Conservation (phyloP, 2,113 vertebrate species). For the Neogale vison region DNA sequence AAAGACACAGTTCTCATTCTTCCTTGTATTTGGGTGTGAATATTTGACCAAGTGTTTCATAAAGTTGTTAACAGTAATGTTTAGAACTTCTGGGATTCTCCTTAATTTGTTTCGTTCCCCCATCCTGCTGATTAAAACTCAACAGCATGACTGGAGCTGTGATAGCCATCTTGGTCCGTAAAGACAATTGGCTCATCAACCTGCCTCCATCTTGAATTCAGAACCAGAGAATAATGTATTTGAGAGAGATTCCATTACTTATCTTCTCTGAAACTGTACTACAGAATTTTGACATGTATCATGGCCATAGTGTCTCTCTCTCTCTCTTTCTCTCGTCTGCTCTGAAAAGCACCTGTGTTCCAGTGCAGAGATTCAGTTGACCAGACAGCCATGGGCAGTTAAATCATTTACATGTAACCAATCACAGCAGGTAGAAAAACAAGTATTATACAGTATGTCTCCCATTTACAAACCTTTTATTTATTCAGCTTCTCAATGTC, state of each 20-base stretch:
- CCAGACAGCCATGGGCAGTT: not conserved
- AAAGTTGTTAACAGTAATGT: not conserved
- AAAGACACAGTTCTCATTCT: not conserved
- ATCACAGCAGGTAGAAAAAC: not conserved
- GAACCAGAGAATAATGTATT: not conserved
- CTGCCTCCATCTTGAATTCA: conserved; percentile 4
- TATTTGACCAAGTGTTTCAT: not conserved
- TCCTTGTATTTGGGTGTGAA: not conserved
- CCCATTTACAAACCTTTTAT: not conserved
- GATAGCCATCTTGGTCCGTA: not conserved
- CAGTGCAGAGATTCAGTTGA: not conserved
- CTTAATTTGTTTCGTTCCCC: not conserved
- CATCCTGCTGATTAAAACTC: not conserved
- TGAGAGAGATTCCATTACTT: not conserved
- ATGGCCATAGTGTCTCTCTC: not conserved
- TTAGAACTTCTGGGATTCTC: not conserved
- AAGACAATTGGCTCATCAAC: not conserved
- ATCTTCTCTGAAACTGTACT: not conserved
- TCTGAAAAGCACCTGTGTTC: not conserved
- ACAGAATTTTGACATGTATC: not conserved
- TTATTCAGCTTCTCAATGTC: conserved; percentile 29
- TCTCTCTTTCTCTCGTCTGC: not conserved
- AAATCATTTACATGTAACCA: not conserved
- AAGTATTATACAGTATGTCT: not conserved
- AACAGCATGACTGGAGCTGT: not conserved